These are phyloP conservation scores for Prochilodus magdalenae DNA, from an alignment of 2,113 vertebrate species.

Conservation along the genomic window DNA sequence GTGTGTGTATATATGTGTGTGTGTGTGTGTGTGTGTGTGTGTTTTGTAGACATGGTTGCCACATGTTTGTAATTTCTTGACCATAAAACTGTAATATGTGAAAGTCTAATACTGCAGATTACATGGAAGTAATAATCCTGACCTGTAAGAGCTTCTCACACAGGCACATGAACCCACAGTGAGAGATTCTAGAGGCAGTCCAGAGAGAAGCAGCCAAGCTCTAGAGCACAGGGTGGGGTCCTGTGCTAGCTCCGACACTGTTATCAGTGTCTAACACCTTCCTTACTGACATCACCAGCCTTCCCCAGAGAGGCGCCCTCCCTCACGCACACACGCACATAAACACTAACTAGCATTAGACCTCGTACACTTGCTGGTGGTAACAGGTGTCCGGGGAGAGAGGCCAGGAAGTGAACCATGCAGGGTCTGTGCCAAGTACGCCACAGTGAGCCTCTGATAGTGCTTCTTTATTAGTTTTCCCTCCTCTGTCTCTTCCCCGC, in stretches of 20 bases:
- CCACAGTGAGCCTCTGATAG: constrained; percentile 27
- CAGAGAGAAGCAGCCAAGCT: background rate
- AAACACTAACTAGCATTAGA: background rate
- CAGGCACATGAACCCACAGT: background rate
- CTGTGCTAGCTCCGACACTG: background rate
- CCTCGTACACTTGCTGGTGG: background rate
- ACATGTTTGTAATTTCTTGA: no score
- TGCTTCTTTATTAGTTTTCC: constrained; percentile 27
- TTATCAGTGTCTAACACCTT: constrained; percentile 54
- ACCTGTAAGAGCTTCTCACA: background rate
- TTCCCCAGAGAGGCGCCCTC: background rate
- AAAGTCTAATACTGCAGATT: no score
- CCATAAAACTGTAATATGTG: no score
- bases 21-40: no score
- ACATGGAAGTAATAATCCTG: no score
- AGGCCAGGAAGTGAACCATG: constrained; percentile 30
- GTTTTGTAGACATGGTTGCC: no score
- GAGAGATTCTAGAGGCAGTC: background rate
- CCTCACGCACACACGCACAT: background rate
- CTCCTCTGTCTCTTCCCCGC: background rate
- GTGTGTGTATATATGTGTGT: no score
- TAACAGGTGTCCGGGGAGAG: constrained; percentile 31
- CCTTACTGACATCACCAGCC: constrained; percentile 30
- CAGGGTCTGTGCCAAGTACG: constrained; percentile 11
- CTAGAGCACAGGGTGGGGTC: constrained; percentile 37